These are phyloP conservation scores for Ganaspis brasiliensis DNA, from an alignment of 2,888 invertebrate species.

Conservation along the genomic window DNA sequence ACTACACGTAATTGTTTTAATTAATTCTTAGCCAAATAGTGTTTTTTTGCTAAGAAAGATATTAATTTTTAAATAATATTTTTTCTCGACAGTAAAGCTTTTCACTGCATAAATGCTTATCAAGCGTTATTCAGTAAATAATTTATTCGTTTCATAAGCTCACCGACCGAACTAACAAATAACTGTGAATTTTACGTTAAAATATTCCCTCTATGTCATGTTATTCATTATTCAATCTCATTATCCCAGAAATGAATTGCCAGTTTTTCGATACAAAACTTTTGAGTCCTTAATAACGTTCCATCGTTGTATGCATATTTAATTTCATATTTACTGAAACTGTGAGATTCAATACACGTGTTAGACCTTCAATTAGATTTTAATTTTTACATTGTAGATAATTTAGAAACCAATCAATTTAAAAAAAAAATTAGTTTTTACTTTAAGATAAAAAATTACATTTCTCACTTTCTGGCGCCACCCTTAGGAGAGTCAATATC, in stretches of 20 bases:
- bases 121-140: conserved; percentile 21
- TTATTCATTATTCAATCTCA: conserved; percentile 38
- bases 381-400: background rate
- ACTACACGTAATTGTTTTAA: too few species aligned
- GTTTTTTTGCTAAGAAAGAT: background rate
- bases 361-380: background rate
- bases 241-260: conserved; percentile 24
- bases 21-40: too few species aligned
- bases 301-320: conserved; percentile 29
- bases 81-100: background rate
- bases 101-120: conserved; percentile 18
- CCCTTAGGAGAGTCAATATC: too few species aligned
- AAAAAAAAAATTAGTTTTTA: too few species aligned
- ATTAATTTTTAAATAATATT: background rate
- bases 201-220: conserved; percentile 26
- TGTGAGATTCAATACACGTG: background rate
- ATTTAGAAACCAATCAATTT: too few species aligned
- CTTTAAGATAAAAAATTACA: too few species aligned
- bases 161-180: conserved; percentile 26
- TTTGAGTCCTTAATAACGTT: conserved; percentile 20
- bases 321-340: conserved; percentile 4
- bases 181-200: conserved; percentile 31
- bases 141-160: conserved; percentile 23
- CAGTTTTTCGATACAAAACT: conserved; percentile 22
- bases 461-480: too few species aligned